Evolutionary conservation across 2,888 invertebrate genomes (phyloP), one percentile per base, ranked within the genome.

Genomic region (Cybosia mesomella): DNA sequence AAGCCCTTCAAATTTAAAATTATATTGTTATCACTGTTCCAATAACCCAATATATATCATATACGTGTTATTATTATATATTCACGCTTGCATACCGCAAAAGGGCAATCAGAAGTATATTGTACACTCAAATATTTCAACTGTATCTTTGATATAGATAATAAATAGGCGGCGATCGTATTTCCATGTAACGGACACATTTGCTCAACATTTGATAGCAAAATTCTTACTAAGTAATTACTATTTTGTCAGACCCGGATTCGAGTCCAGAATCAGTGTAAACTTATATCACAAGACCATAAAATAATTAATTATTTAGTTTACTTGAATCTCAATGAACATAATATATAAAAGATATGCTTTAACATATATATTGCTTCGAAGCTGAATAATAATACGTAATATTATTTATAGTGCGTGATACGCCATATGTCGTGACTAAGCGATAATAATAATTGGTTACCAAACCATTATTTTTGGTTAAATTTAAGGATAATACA

Each of bases 371-470:
- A 24, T n/a, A 82, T 72, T 67, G 79, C 81, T 89, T 90, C 85
- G 87, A 87, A 86, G 83, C 78, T 74, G 74, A 80, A 76, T 34
- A n/a, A 57, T 15, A 57, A 57, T 57, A 76, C 8, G 24, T 83
- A 85, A 82, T 86, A 86, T 86, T 85, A 79, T 87, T 87, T 76
- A 81, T 82, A 78, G 80, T 76, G 54, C 21, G 18, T 61, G 54
- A 39, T 21, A 57, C 10, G 69, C 64, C 64, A 60, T 70, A 54
- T 70, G 68, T 75, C 64, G 24, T 71, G 60, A 62, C 58, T 64
- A 62, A 57, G 8, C 70, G 73, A 76, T 78, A 74, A 61, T n/a
- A 43, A 9, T 66, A 43, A 62, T 61, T 55, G 32, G 57, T 32
- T 43, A 18, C 22, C 15, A 10, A 57, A 18, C n/a, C n/a, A 36